These are phyloP conservation scores for Epirrhoe tristata DNA, from an alignment of 2,888 invertebrate genomes.

Conservation along the genomic window DNA sequence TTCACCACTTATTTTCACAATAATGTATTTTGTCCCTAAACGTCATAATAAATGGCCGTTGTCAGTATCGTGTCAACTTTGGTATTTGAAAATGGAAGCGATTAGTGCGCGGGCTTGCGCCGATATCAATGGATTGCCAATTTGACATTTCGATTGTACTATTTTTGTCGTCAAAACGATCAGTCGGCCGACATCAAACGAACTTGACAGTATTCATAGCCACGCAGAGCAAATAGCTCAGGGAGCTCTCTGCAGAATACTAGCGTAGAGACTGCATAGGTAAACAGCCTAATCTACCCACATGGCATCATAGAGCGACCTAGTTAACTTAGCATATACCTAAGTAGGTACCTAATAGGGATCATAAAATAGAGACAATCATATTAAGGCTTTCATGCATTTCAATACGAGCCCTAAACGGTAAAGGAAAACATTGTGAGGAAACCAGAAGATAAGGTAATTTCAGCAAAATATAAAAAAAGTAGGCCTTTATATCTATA, in stretches of 20 bases:
- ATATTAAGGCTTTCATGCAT: too few relatives aligned
- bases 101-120: slow-evolving; percentile 26
- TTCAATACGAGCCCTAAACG: too few relatives aligned
- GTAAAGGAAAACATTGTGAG: too few relatives aligned
- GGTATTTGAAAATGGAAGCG: slow-evolving; percentile 32
- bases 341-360: too few relatives aligned
- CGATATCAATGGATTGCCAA: slow-evolving; percentile 47
- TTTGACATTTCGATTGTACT: slow-evolving; percentile 65
- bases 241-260: neutral
- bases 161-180: slow-evolving; percentile 65
- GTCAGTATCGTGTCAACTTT: slow-evolving; percentile 25
- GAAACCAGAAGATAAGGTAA: too few relatives aligned
- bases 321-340: too few relatives aligned
- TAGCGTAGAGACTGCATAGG: too few relatives aligned
- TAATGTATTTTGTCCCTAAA: slow-evolving; percentile 36
- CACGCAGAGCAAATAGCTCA: slow-evolving; percentile 4
- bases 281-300: too few relatives aligned
- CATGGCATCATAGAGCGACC: too few relatives aligned
- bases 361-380: too few relatives aligned
- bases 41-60: slow-evolving; percentile 38
- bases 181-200: slow-evolving; percentile 36
- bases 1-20: slow-evolving; percentile 35
- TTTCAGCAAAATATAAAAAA: too few relatives aligned
- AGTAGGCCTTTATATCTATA: too few relatives aligned
- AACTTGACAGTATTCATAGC: slow-evolving; percentile 33